Evolutionary conservation across 2,113 vertebrate genomes (phyloP).

Genomic region (Prionailurus bengalensis): DNA sequence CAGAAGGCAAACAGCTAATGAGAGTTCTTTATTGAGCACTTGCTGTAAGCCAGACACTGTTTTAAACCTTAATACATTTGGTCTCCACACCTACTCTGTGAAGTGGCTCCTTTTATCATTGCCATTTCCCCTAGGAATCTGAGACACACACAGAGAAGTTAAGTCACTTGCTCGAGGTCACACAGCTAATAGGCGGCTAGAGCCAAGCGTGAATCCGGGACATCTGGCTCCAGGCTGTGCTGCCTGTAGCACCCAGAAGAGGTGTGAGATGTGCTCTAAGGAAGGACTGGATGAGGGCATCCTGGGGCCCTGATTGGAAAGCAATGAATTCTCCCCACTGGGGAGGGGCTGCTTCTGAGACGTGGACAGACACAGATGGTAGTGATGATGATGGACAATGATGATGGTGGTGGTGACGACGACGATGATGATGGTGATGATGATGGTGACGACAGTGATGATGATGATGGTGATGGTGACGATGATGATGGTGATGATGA

Average conservation of each 20-base stretch:
- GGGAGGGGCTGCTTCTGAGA: not conserved
- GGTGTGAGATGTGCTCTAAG: too few relatives aligned
- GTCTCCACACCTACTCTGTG: not conserved
- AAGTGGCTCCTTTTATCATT: not conserved
- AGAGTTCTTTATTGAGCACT: accelerated
- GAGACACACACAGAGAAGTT: not conserved
- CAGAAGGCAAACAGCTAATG: not conserved
- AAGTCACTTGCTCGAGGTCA: not conserved
- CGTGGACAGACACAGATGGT: not conserved
- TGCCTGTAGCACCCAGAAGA: not conserved
- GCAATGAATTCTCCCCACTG: too few relatives aligned
- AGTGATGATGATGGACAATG: too few relatives aligned
- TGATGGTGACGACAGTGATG: too few relatives aligned
- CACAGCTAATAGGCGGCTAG: not conserved
- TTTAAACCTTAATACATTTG: not conserved
- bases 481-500: too few relatives aligned
- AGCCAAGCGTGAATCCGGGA: not conserved
- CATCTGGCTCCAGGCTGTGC: not conserved
- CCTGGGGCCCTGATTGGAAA: not conserved
- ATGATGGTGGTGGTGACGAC: too few relatives aligned
- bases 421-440: too few relatives aligned
- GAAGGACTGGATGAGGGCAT: not conserved
- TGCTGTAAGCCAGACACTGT: accelerated
- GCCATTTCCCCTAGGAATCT: not conserved
- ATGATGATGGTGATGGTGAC: too few relatives aligned